phyloP scores from a whole-genome alignment of 2,888 invertebrate genomes.

The Stratiomys singularior region DNA sequence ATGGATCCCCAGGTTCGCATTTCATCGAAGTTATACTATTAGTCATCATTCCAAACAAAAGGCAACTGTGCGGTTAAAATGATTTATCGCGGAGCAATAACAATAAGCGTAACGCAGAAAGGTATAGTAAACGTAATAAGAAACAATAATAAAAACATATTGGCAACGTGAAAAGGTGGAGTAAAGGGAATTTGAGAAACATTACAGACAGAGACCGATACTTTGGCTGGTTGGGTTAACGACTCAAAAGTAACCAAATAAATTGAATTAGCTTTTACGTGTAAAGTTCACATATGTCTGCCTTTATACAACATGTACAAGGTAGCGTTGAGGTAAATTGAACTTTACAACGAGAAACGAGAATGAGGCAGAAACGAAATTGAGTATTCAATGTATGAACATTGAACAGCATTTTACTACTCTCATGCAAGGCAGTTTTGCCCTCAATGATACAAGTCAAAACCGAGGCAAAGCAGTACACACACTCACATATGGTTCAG shows the following conservation, averaged over 20 bases:
- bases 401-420: too few species aligned
- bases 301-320: not conserved
- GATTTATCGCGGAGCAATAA: not conserved
- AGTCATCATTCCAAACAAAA: not conserved
- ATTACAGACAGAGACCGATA: not conserved
- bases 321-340: not conserved
- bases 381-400: too few species aligned
- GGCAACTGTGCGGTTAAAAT: not conserved
- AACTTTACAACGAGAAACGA: not conserved
- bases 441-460: not conserved
- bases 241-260: not conserved
- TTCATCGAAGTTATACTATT: too few species aligned
- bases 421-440: not conserved
- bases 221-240: not conserved
- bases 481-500: too few species aligned
- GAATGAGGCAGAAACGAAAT: too few species aligned
- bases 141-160: not conserved
- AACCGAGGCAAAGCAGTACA: conserved; percentile 16
- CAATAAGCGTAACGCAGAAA: conserved; percentile 1
- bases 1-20: too few species aligned
- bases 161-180: not conserved
- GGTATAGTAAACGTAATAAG: not conserved
- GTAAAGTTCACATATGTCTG: not conserved
- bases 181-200: not conserved
- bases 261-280: conserved; percentile 11